These are phyloP conservation scores for Ptychochromis oligacanthus DNA, from an alignment of 2,113 vertebrate genomes.

Conservation along the genomic window DNA sequence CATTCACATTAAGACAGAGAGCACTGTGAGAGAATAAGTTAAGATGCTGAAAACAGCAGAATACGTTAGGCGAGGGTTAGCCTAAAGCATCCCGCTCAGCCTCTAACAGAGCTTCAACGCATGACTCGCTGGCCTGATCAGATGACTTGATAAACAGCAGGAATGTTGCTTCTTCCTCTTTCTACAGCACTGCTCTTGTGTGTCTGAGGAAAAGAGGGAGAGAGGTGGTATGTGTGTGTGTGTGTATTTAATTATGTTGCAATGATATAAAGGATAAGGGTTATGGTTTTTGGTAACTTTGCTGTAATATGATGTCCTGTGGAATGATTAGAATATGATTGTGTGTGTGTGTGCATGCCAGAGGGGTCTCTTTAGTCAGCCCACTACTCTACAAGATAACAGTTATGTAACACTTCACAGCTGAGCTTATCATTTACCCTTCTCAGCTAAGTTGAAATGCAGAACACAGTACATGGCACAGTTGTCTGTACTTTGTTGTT, in stretches of 20 bases:
- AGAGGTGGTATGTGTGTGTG: not conserved
- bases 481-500: slow-evolving; percentile 36
- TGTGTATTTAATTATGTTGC: not conserved
- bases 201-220: slow-evolving; percentile 4
- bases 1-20: not conserved
- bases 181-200: slow-evolving; percentile 46
- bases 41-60: slow-evolving; percentile 21
- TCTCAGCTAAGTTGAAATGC: slow-evolving; percentile 15
- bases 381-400: slow-evolving; percentile 43
- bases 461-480: not conserved
- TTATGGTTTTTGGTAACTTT: not conserved
- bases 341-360: not conserved
- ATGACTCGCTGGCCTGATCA: slow-evolving; percentile 74
- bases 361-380: slow-evolving; percentile 49
- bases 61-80: slow-evolving; percentile 26
- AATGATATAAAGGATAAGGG: not conserved
- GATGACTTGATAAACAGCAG: slow-evolving; percentile 76
- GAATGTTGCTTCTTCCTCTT: slow-evolving; percentile 68
- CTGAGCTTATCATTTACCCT: slow-evolving; percentile 41
- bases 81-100: slow-evolving; percentile 47
- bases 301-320: not conserved
- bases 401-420: slow-evolving; percentile 55
- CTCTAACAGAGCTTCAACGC: slow-evolving; percentile 48
- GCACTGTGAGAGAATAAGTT: not conserved
- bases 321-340: not conserved